These are phyloP conservation scores for Sterna hirundo DNA, from an alignment of 2,113 vertebrate species.

Conservation along the genomic window DNA sequence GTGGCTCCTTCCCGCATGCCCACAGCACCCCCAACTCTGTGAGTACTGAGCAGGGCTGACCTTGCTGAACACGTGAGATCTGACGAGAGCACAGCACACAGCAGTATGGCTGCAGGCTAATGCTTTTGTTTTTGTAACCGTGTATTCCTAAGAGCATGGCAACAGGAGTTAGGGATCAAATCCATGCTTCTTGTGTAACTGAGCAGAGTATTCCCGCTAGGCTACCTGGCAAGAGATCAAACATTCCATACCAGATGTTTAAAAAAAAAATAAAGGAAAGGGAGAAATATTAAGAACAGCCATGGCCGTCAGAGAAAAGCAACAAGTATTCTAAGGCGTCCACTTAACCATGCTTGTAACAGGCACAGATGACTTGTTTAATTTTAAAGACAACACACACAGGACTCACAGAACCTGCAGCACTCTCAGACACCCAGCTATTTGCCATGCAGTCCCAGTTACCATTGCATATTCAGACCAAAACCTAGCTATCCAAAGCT, in stretches of 20 bases:
- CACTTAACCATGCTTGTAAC: background rate
- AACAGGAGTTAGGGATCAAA: constrained; percentile 26
- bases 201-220: background rate
- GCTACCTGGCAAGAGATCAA: constrained; percentile 36
- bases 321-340: background rate
- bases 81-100: background rate
- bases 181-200: background rate
- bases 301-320: background rate
- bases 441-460: background rate
- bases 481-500: background rate
- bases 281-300: background rate
- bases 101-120: constrained; percentile 25
- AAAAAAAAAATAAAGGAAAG: background rate
- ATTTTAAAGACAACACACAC: background rate
- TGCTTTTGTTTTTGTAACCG: background rate
- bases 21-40: background rate
- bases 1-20: background rate
- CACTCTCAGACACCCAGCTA: background rate
- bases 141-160: background rate
- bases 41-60: background rate
- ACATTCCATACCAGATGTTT: background rate
- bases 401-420: background rate
- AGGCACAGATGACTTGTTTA: background rate
- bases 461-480: background rate
- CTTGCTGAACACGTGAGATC: background rate